A percentile compares a stretch with the other conserved stretches of the same genome.
Conservation (phyloP, 2,888 invertebrate genomes). For the Leptodirus hochenwartii region DNA sequence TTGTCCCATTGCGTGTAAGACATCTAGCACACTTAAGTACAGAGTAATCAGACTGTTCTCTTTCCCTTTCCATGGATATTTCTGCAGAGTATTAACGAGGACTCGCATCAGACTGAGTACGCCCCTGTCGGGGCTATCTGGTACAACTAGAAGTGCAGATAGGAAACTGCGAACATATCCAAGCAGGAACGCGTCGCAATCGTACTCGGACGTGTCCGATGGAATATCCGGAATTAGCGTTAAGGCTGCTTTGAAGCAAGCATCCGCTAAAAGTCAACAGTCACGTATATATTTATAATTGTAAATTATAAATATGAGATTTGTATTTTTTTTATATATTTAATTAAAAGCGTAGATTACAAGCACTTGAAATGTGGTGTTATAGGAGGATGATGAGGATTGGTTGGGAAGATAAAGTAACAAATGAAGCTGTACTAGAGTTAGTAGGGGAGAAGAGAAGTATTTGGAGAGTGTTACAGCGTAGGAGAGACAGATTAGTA, state of each 20-base stretch:
- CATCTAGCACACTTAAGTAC: conserved; percentile 57
- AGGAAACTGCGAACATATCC: conserved; percentile 59
- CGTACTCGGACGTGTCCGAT: conserved; percentile 31
- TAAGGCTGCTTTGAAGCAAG: conserved; percentile 81
- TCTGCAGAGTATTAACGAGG: conserved; percentile 62
- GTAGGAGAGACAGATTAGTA: no score
- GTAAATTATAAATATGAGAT: no score
- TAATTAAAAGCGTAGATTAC: no score
- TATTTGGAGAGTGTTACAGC: no score
- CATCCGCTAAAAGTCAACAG: conserved; percentile 77
- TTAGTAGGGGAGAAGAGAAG: no score
- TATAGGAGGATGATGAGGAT: no score
- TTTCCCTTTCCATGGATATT: conserved; percentile 50
- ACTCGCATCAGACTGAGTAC: conserved; percentile 66
- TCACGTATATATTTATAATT: conserved; percentile 1
- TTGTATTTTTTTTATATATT: not conserved
- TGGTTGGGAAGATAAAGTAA: no score
- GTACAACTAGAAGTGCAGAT: conserved; percentile 67
- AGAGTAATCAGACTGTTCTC: conserved; percentile 47
- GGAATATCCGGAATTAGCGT: conserved; percentile 64
- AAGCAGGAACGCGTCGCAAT: conserved; percentile 48
- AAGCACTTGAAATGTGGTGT: no score
- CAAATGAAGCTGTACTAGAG: no score
- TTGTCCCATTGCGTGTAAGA: conserved; percentile 61
- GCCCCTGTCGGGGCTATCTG: conserved; percentile 79